phyloP scores from a whole-genome alignment of 2,888 invertebrate genomes.

The Eustalomyia histrio region DNA sequence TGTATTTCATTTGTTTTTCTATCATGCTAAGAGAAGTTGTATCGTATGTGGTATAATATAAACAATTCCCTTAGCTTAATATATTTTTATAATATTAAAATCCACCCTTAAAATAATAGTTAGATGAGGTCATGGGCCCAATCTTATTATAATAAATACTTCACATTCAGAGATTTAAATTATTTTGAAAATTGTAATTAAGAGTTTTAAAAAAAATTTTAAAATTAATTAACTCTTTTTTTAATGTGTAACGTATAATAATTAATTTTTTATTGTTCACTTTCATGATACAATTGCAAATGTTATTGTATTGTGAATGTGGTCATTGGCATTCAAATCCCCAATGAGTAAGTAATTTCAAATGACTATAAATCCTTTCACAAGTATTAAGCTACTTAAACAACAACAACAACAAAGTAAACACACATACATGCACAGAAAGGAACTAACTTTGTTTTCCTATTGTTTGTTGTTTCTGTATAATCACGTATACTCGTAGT shows the following conservation, averaged over 20 bases:
- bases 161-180: background rate
- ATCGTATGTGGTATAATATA: conserved; percentile 12
- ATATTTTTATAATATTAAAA: background rate
- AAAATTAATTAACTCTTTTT: background rate
- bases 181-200: background rate
- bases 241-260: background rate
- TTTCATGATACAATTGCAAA: background rate
- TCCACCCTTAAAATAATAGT: conserved; percentile 44
- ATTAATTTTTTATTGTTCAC: background rate
- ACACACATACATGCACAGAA: background rate
- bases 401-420: background rate
- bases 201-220: background rate
- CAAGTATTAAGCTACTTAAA: conserved; percentile 35
- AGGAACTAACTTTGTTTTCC: too few species aligned
- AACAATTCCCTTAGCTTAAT: background rate
- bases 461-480: too few species aligned
- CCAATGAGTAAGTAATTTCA: background rate
- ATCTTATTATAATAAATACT: too few species aligned
- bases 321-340: conserved; percentile 12
- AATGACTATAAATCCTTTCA: conserved; percentile 33
- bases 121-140: conserved; percentile 54
- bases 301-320: background rate
- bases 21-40: conserved; percentile 42
- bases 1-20: conserved; percentile 9
- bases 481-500: too few species aligned